These are phyloP conservation scores for Pherbina coryleti DNA, from an alignment of 2,888 invertebrate species.

Conservation along the genomic window DNA sequence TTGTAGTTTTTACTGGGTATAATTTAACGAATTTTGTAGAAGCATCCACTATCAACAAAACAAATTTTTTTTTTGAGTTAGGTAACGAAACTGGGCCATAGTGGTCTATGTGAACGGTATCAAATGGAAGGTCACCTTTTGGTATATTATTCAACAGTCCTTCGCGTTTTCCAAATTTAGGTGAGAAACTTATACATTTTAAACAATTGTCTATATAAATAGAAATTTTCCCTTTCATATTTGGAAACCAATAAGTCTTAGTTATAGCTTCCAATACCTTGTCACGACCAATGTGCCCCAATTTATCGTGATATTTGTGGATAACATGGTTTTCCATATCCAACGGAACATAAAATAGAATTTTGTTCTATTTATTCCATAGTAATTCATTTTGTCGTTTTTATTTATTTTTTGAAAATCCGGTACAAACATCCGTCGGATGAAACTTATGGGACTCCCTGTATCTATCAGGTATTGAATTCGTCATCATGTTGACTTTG, in stretches of 20 bases:
- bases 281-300: too few relatives aligned
- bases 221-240: neutral
- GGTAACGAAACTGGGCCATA: conserved; percentile 51
- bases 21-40: conserved; percentile 46
- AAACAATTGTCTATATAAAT: neutral
- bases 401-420: neutral
- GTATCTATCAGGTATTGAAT: conserved; percentile 27
- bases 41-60: conserved; percentile 36
- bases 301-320: too few relatives aligned
- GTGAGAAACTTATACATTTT: neutral
- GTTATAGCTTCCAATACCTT: too few relatives aligned
- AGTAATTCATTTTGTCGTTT: neutral
- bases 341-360: neutral
- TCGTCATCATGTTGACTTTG: conserved; percentile 14
- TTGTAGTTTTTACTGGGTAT: neutral
- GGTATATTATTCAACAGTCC: neutral
- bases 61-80: conserved; percentile 48
- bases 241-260: conserved; percentile 1
- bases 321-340: conserved; percentile 30
- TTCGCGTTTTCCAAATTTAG: neutral
- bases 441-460: neutral
- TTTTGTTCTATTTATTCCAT: neutral
- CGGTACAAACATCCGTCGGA: neutral
- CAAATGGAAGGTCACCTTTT: conserved; percentile 52
- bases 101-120: conserved; percentile 53